These are phyloP conservation scores for Agelastica alni DNA, from an alignment of 2,888 invertebrate species.

Conservation along the genomic window DNA sequence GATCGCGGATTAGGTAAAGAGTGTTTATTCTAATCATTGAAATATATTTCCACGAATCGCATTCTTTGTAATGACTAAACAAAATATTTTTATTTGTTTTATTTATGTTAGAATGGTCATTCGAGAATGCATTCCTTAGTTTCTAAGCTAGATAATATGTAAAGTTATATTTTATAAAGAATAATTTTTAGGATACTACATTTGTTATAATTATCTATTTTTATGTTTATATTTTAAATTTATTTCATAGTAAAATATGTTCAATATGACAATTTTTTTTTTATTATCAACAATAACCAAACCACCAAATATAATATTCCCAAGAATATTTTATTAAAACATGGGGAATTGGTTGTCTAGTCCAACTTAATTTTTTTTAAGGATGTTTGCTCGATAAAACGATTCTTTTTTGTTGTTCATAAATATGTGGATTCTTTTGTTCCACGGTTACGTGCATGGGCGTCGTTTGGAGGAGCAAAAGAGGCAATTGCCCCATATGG, in stretches of 20 bases:
- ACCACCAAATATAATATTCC: too few species aligned
- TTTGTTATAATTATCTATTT: conserved; percentile 41
- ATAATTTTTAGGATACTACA: conserved; percentile 32
- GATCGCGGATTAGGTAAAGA: conserved; percentile 28
- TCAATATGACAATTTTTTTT: too few species aligned
- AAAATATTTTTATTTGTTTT: conserved; percentile 2
- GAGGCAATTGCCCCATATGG: too few species aligned
- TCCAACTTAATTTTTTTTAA: too few species aligned
- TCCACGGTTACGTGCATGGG: too few species aligned
- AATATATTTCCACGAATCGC: conserved; percentile 18
- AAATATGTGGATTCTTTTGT: too few species aligned
- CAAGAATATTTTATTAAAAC: too few species aligned
- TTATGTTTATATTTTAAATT: conserved; percentile 36
- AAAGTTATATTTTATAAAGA: conserved; percentile 36
- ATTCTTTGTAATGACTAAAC: background rate
- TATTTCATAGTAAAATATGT: conserved; percentile 43
- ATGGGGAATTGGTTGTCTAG: too few species aligned
- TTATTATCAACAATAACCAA: too few species aligned
- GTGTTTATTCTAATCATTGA: conserved; percentile 42
- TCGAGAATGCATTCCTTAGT: conserved; percentile 15
- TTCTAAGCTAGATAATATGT: conserved; percentile 13
- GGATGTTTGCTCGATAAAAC: too few species aligned
- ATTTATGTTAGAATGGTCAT: conserved; percentile 8
- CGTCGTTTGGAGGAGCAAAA: too few species aligned
- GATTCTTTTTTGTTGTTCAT: too few species aligned